Conservation (phyloP, 2,888 invertebrate genomes). For the Asteroscopus sphinx region DNA sequence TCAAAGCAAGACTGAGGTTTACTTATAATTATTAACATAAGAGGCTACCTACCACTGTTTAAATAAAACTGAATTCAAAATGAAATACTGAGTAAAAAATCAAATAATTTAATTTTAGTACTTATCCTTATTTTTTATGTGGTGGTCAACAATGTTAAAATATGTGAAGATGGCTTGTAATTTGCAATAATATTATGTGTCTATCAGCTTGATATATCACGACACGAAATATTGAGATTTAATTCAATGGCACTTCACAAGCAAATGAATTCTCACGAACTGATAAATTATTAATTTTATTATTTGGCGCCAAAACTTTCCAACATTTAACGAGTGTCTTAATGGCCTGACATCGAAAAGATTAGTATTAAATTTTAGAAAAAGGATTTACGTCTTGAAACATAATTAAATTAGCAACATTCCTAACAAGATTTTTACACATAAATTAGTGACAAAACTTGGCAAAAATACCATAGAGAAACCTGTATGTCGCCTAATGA, state of each 20-base stretch:
- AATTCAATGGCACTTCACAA: conserved; percentile 9
- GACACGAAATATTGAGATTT: conserved; percentile 9
- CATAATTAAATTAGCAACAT: conserved; percentile 63
- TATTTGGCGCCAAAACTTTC: conserved; percentile 31
- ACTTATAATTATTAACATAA: too few relatives aligned
- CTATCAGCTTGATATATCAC: conserved; percentile 21
- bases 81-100: too few relatives aligned
- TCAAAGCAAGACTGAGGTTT: too few relatives aligned
- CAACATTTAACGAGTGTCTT: conserved; percentile 25
- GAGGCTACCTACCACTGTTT: too few relatives aligned
- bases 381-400: conserved; percentile 41
- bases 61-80: too few relatives aligned
- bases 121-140: too few relatives aligned
- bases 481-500: conserved; percentile 48
- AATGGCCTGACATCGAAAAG: conserved; percentile 36
- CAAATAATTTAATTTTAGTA: too few relatives aligned
- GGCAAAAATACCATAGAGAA: conserved; percentile 34
- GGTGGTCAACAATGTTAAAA: neutral
- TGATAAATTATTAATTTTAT: conserved; percentile 40
- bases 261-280: conserved; percentile 24
- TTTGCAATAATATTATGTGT: conserved; percentile 11
- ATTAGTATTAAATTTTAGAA: conserved; percentile 39
- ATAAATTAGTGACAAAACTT: conserved; percentile 53
- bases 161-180: conserved; percentile 2
- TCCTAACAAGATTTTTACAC: conserved; percentile 61